A percentile compares a stretch with the other conserved stretches of the same genome.
Conservation (phyloP, 1,140 invertebrate species). For the Notospermus geniculatus region DNA sequence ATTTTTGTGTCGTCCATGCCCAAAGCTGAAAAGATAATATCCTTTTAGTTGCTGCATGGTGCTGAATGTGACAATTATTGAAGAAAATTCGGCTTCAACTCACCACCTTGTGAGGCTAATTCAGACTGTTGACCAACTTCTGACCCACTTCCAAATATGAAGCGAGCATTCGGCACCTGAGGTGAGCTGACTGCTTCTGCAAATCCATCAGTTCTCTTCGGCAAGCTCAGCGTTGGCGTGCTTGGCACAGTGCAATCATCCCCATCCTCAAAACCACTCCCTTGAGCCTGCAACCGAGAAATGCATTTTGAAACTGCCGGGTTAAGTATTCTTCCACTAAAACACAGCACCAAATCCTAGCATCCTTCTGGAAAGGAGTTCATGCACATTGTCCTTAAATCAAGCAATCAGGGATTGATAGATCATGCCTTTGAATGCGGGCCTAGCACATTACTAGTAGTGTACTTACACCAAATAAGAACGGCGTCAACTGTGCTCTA, state of each 20-base stretch:
- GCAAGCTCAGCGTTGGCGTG: conserved; percentile 81
- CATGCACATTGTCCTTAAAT: too few relatives aligned
- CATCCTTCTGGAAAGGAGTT: too few relatives aligned
- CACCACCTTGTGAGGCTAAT: conserved; percentile 61
- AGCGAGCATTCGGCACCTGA: conserved; percentile 71
- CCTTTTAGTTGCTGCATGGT: too few relatives aligned
- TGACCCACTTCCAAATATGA: conserved; percentile 64
- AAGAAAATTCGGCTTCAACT: conserved; percentile 9
- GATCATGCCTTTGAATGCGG: too few relatives aligned
- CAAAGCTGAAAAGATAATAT: conserved; percentile 31
- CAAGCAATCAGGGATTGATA: too few relatives aligned
- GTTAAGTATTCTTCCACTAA: too few relatives aligned
- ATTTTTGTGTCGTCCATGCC: conserved; percentile 75
- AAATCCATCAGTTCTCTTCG: conserved; percentile 81
- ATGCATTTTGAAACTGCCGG: neutral
- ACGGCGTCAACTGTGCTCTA: conserved; percentile 36
- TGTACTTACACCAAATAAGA: conserved; percentile 41
- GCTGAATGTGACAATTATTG: too few relatives aligned
- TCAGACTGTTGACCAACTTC: conserved; percentile 42
- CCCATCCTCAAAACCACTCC: conserved; percentile 64
- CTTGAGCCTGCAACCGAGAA: conserved; percentile 30
- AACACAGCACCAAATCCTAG: neutral
- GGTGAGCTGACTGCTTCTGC: conserved; percentile 90
- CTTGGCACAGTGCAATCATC: conserved; percentile 89
- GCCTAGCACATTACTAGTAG: too few relatives aligned